These are phyloP conservation scores for Eulemur coronatus DNA, from an alignment of 2,797 vertebrate genomes.

Conservation along the genomic window DNA sequence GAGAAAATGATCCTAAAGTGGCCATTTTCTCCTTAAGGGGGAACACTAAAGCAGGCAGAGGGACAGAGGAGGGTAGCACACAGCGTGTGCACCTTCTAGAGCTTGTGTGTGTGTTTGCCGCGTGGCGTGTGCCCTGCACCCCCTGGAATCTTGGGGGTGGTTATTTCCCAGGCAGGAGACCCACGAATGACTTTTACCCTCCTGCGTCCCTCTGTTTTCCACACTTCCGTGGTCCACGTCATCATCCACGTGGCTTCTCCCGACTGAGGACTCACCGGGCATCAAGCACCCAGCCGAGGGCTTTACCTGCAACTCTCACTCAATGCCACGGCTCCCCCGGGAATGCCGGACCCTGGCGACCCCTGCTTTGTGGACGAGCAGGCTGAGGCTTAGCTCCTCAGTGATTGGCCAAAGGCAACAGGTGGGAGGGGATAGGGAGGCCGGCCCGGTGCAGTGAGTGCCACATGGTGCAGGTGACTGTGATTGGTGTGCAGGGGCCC, in stretches of 20 bases:
- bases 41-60: background rate
- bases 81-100: no score
- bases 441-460: background rate
- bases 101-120: background rate
- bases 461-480: background rate
- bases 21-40: no score
- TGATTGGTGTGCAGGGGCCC: background rate
- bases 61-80: background rate
- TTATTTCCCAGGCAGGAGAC: background rate
- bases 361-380: background rate
- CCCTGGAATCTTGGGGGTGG: background rate
- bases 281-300: background rate
- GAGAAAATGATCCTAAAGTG: background rate
- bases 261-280: background rate
- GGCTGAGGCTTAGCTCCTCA: background rate
- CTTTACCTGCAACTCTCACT: background rate
- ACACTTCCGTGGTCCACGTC: background rate
- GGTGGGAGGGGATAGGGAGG: background rate
- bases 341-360: no score
- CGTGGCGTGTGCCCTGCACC: background rate
- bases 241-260: accelerated
- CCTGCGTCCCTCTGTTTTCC: no score
- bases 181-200: background rate
- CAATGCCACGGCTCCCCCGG: no score
- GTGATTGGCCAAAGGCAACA: background rate